phyloP scores from a whole-genome alignment of 2,797 vertebrate genomes.

The Liasis olivaceus region DNA sequence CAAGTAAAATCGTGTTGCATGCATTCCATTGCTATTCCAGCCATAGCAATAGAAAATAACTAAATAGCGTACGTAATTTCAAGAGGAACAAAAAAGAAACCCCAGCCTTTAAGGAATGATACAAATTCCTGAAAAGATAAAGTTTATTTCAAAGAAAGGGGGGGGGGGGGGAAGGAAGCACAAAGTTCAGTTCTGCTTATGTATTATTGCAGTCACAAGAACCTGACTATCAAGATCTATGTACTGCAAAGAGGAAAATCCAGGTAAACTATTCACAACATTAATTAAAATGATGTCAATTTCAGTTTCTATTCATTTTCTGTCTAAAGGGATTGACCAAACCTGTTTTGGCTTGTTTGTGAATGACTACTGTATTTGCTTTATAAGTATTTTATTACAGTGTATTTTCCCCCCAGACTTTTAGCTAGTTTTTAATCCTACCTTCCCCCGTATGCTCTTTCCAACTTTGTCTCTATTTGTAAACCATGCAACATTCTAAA shows the following conservation, averaged over 20 bases:
- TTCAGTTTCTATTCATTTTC: too few relatives aligned
- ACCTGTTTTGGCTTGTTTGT: too few relatives aligned
- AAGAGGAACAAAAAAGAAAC: too few relatives aligned
- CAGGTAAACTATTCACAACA: background rate
- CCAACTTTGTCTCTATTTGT: background rate
- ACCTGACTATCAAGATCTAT: background rate
- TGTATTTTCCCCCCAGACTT: too few relatives aligned
- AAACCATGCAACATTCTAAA: background rate
- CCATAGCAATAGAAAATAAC: background rate
- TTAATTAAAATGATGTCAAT: too few relatives aligned
- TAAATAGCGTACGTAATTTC: too few relatives aligned
- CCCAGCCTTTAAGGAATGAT: too few relatives aligned
- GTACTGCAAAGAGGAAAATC: too few relatives aligned
- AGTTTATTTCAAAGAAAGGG: background rate
- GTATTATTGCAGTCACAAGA: background rate
- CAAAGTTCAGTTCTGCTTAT: background rate
- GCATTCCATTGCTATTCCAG: background rate
- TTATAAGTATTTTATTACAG: too few relatives aligned
- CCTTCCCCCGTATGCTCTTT: background rate
- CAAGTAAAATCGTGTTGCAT: background rate
- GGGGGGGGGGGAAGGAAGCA: background rate
- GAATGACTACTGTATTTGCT: too few relatives aligned
- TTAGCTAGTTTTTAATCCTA: background rate
- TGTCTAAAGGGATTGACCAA: background rate
- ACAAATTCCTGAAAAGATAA: too few relatives aligned